These are phyloP conservation scores for Atrina japonica DNA, from an alignment of 2,888 invertebrate species.

Conservation along the genomic window DNA sequence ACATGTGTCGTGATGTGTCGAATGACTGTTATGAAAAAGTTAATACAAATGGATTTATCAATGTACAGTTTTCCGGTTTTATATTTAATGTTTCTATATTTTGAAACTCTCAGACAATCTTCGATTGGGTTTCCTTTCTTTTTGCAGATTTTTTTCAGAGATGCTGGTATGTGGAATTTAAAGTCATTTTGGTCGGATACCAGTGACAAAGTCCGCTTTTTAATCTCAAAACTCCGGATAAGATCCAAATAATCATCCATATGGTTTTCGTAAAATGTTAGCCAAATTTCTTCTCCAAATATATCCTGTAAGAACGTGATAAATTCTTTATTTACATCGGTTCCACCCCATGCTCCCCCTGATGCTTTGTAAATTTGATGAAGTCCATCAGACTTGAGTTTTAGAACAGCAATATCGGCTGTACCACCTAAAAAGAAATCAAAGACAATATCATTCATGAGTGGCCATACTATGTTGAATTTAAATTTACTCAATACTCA, in stretches of 20 bases:
- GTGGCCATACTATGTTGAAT: too few species aligned
- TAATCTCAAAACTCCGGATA: conserved; percentile 17
- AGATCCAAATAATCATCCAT: conserved; percentile 10
- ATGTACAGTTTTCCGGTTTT: not conserved
- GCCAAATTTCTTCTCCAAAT: conserved; percentile 9
- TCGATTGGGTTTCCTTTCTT: not conserved
- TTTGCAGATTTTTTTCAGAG: not conserved
- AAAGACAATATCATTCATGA: too few species aligned
- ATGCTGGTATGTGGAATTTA: not conserved
- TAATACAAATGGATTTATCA: not conserved
- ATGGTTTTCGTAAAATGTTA: conserved; percentile 2
- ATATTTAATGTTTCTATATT: not conserved
- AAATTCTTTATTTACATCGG: conserved; percentile 23
- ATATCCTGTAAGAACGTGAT: conserved; percentile 3
- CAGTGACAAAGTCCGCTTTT: not conserved
- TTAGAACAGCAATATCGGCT: conserved; percentile 30
- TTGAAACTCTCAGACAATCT: too few species aligned
- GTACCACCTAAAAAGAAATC: conserved; percentile 27
- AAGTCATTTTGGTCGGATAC: too few species aligned
- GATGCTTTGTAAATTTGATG: conserved; percentile 22
- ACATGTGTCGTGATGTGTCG: not conserved
- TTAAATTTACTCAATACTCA: too few species aligned
- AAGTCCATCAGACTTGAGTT: conserved; percentile 5
- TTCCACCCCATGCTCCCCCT: conserved; percentile 37
- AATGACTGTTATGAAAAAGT: conserved; percentile 9